Conservation (phyloP, 2,797 vertebrate genomes). For the Lagocephalus sceleratus region DNA sequence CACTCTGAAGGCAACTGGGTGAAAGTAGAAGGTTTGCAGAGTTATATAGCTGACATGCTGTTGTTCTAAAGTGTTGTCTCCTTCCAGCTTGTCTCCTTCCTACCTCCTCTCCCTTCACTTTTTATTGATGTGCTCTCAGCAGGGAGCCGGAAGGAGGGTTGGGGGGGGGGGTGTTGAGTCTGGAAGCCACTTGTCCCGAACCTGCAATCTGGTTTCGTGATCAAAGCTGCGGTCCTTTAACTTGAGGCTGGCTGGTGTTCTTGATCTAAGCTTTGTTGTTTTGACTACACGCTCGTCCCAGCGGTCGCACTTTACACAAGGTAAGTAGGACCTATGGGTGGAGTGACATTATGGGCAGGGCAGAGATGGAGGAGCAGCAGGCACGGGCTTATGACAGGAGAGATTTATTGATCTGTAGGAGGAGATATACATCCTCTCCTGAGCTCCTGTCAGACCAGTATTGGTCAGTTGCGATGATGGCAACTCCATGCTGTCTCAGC, state of each 20-base stretch:
- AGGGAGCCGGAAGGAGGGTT: slow-evolving; percentile 5
- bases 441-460: slow-evolving; percentile 11
- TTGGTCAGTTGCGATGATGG: slow-evolving; percentile 30
- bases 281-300: slow-evolving; percentile 13
- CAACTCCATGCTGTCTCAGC: slow-evolving; percentile 5
- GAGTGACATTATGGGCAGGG: slow-evolving; percentile 19
- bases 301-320: slow-evolving; percentile 26
- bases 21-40: slow-evolving; percentile 27
- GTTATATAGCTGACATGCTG: slow-evolving; percentile 2
- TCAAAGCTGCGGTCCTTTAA: slow-evolving; percentile 61
- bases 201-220: slow-evolving; percentile 57
- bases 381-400: slow-evolving; percentile 23
- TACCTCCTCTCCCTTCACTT: slow-evolving; percentile 32
- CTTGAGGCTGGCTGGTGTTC: slow-evolving; percentile 39
- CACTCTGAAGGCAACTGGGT: slow-evolving; percentile 32
- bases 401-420: slow-evolving; percentile 53
- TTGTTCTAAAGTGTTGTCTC: slow-evolving; percentile 30
- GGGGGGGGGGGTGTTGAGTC: slow-evolving; percentile 30
- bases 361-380: slow-evolving; percentile 31
- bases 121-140: slow-evolving; percentile 53
- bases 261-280: slow-evolving; percentile 49
- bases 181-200: slow-evolving; percentile 56
- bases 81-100: slow-evolving; percentile 39
- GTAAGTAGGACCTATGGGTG: background rate
- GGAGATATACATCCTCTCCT: slow-evolving; percentile 42